These are phyloP conservation scores for Takifugu ocellatus DNA, from an alignment of 2,797 vertebrate species.

Conservation along the genomic window DNA sequence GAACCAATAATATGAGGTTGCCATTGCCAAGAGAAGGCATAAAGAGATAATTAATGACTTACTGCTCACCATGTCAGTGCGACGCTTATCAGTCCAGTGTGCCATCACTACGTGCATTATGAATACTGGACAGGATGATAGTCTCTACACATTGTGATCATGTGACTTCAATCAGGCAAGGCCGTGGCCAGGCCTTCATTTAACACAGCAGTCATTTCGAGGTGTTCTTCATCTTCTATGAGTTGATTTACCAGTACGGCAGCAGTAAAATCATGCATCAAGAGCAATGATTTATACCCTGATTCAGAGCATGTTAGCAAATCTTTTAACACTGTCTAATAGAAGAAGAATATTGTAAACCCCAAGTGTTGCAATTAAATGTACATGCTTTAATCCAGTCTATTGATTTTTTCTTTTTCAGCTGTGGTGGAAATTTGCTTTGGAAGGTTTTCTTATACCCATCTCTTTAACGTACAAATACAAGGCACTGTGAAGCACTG, in stretches of 20 bases:
- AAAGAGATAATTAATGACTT: constrained; percentile 72
- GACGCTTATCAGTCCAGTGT: constrained; percentile 64
- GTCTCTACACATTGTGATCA: constrained; percentile 31
- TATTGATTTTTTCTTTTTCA: constrained; percentile 50
- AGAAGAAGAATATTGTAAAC: constrained; percentile 35
- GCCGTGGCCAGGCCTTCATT: constrained; percentile 19
- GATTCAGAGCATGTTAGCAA: constrained; percentile 26
- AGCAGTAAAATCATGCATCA: neutral
- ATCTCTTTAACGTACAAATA: constrained; percentile 50
- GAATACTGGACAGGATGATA: constrained; percentile 47
- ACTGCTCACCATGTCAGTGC: constrained; percentile 58
- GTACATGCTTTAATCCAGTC: constrained; percentile 41
- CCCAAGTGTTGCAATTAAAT: constrained; percentile 52
- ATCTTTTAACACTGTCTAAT: constrained; percentile 37
- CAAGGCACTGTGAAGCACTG: constrained; percentile 45
- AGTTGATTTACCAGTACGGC: constrained; percentile 23
- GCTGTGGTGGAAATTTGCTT: constrained; percentile 46
- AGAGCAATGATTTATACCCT: constrained; percentile 12
- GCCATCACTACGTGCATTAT: constrained; percentile 55
- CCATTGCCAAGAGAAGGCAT: constrained; percentile 66
- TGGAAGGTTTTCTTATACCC: constrained; percentile 38
- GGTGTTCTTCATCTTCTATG: constrained; percentile 10
- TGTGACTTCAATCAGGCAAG: constrained; percentile 31
- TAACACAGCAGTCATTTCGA: constrained; percentile 19
- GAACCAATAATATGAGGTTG: constrained; percentile 68